A percentile compares a stretch with the other conserved stretches of the same genome.
Evolutionary conservation across 2,797 vertebrate genomes (phyloP).

Genomic region (Scleropages formosus): DNA sequence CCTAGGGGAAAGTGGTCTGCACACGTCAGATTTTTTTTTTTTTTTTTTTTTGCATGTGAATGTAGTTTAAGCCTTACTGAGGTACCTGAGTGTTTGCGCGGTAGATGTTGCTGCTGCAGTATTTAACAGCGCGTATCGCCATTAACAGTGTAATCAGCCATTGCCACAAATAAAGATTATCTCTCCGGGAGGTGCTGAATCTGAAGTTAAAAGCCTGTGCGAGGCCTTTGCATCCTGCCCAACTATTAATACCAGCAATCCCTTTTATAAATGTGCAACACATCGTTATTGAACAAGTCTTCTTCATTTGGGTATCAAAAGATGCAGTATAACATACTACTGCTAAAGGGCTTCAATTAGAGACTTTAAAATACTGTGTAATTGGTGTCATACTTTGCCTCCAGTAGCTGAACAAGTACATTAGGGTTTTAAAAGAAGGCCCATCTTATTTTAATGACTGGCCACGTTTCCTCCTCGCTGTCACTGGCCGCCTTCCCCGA

Average conservation of each 20-base stretch:
- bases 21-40: too few species aligned
- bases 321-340: constrained; percentile 72
- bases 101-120: constrained; percentile 13
- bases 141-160: constrained; percentile 74
- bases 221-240: constrained; percentile 64
- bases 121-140: constrained; percentile 52
- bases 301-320: constrained; percentile 70
- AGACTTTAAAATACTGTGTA: constrained; percentile 73
- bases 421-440: constrained; percentile 55
- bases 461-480: constrained; percentile 39
- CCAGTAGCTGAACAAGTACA: constrained; percentile 63
- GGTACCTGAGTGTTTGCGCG: constrained; percentile 20
- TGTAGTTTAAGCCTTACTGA: constrained; percentile 40
- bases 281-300: constrained; percentile 64
- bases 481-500: constrained; percentile 9
- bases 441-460: constrained; percentile 49
- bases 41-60: constrained; percentile 34
- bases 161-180: constrained; percentile 76
- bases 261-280: constrained; percentile 63
- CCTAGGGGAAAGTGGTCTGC: too few species aligned
- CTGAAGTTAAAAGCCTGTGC: constrained; percentile 58
- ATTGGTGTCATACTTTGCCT: constrained; percentile 71
- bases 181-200: constrained; percentile 66
- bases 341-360: constrained; percentile 76
- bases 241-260: constrained; percentile 71